A percentile compares a stretch with the other conserved stretches of the same genome.
Conservation (phyloP, 1,140 invertebrate genomes). For the Archivesica marissinica region DNA sequence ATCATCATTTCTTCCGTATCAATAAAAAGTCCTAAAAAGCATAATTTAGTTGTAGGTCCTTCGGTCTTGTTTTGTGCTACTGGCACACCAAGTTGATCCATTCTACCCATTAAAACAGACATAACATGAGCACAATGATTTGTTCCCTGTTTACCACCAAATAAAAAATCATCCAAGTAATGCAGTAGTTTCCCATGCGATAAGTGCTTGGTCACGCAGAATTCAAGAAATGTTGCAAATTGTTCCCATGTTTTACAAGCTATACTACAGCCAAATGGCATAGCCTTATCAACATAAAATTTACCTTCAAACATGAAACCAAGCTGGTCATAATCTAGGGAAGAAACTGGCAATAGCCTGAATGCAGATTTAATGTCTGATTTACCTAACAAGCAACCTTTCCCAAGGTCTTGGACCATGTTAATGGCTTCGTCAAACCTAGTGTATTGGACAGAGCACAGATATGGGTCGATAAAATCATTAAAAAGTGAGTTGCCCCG, state of each 20-base stretch:
- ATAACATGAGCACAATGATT: neutral
- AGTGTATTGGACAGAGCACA: slow-evolving; percentile 35
- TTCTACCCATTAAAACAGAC: neutral
- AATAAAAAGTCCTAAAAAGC: slow-evolving; percentile 1
- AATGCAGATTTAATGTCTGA: slow-evolving; percentile 17
- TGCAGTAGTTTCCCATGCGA: neutral
- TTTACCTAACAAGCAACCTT: neutral
- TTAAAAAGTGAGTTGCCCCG: slow-evolving; percentile 28
- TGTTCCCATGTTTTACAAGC: slow-evolving; percentile 8
- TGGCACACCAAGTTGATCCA: neutral
- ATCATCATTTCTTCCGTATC: neutral
- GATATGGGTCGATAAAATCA: slow-evolving; percentile 13
- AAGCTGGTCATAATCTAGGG: slow-evolving; percentile 32
- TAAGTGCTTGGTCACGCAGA: neutral
- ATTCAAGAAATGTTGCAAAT: slow-evolving; percentile 16
- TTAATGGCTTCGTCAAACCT: slow-evolving; percentile 8
- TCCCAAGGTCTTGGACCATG: slow-evolving; percentile 4
- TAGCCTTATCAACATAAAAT: neutral
- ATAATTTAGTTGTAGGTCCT: neutral
- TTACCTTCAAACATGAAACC: neutral
- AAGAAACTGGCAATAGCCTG: neutral
- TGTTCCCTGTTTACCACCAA: neutral
- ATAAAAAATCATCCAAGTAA: slow-evolving; percentile 9
- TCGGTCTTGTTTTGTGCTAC: slow-evolving; percentile 9
- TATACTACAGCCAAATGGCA: slow-evolving; percentile 15